Conservation (phyloP, 2,888 invertebrate species). For the Torymus aiolomorphi region DNA sequence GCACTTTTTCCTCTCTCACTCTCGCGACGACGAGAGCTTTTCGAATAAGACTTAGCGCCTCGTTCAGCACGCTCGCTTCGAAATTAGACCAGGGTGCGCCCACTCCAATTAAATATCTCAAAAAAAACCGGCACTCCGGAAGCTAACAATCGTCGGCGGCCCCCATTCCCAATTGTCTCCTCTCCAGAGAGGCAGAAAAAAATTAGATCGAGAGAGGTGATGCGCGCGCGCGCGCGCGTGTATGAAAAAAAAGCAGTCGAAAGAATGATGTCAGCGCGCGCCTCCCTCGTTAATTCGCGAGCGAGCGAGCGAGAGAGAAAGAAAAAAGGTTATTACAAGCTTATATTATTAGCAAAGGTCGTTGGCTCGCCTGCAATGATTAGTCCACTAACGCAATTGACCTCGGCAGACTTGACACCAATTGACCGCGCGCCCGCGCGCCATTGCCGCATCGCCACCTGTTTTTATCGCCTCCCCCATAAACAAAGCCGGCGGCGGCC, state of each 20-base stretch:
- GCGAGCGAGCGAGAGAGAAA: neutral
- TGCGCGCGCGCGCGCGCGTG: neutral
- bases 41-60: too few relatives aligned
- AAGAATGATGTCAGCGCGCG: conserved; percentile 4
- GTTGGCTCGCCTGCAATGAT: conserved; percentile 31
- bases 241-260: neutral
- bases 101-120: too few relatives aligned
- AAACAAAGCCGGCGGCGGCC: too few relatives aligned
- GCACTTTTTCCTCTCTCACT: too few relatives aligned
- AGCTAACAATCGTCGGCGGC: too few relatives aligned
- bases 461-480: neutral
- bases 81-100: too few relatives aligned
- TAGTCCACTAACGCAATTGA: conserved; percentile 63
- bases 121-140: too few relatives aligned
- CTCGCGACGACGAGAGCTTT: too few relatives aligned
- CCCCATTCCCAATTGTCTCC: too few relatives aligned
- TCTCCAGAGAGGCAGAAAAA: neutral
- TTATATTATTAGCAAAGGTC: conserved; percentile 27
- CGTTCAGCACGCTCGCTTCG: too few relatives aligned
- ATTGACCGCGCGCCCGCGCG: conserved; percentile 60
- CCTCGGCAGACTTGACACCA: conserved; percentile 66
- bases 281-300: conserved; percentile 19
- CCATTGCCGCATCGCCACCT: neutral
- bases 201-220: conserved; percentile 1
- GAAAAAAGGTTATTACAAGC: conserved; percentile 39